These are phyloP conservation scores for Rafetus swinhoei DNA, from an alignment of 2,113 vertebrate species.

Conservation along the genomic window DNA sequence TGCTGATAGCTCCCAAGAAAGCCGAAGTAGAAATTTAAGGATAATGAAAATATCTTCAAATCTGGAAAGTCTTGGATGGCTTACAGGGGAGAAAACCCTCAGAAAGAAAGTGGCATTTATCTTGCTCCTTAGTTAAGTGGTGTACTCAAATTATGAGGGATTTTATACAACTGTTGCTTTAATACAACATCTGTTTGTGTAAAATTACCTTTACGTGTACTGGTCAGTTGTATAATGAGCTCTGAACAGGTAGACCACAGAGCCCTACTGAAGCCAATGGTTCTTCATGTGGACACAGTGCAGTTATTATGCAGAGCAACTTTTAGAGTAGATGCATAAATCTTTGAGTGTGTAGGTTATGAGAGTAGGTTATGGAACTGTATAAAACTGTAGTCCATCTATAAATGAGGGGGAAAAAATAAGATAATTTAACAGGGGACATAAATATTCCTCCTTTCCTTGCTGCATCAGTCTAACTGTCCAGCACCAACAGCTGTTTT, in stretches of 20 bases:
- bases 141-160: background rate
- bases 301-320: background rate
- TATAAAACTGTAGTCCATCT: background rate
- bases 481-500: conserved; percentile 12
- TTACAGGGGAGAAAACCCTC: background rate
- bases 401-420: conserved; percentile 5
- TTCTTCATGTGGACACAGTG: background rate
- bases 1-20: background rate
- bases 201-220: background rate
- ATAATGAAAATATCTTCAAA: background rate
- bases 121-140: background rate
- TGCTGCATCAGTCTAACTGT: background rate
- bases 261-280: background rate
- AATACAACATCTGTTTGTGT: rapidly evolving
- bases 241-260: background rate
- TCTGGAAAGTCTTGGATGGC: background rate
- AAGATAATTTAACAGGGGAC: background rate
- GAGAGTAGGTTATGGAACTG: background rate
- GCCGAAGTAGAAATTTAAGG: background rate
- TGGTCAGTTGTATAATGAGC: background rate
- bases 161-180: background rate
- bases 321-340: background rate
- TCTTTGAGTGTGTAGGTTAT: background rate
- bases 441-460: conserved; percentile 33
- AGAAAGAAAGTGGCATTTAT: background rate